A percentile compares a stretch with the other conserved stretches of the same genome.
Conservation (phyloP, 2,888 invertebrate species). For the Timema podura region DNA sequence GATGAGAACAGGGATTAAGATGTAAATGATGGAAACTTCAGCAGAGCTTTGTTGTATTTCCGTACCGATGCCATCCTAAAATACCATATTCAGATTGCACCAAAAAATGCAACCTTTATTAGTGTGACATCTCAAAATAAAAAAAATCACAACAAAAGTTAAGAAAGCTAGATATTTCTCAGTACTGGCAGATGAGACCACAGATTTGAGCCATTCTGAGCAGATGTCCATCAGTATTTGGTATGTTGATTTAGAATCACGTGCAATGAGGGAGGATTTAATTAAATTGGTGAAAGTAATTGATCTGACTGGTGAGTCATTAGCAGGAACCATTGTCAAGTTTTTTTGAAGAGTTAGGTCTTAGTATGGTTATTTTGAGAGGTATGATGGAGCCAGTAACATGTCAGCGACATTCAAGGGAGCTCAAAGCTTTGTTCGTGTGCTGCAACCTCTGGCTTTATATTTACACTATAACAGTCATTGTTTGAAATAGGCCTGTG, state of each 20-base stretch:
- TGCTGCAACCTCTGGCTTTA: no score
- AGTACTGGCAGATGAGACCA: conserved; percentile 6
- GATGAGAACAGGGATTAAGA: not conserved
- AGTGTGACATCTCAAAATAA: not conserved
- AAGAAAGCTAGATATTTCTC: not conserved
- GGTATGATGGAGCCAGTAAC: not conserved
- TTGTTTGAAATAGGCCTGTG: no score
- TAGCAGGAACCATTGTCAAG: not conserved
- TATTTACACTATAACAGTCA: no score
- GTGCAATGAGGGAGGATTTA: not conserved
- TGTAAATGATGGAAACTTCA: conserved; percentile 10
- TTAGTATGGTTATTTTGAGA: conserved; percentile 1
- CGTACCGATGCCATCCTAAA: not conserved
- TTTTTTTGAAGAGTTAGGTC: not conserved
- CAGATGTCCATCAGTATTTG: conserved; percentile 12
- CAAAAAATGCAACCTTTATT: conserved; percentile 3
- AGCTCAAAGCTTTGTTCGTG: not conserved
- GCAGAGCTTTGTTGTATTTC: conserved; percentile 1
- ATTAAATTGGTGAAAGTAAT: conserved; percentile 10
- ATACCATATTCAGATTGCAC: not conserved
- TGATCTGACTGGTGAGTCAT: not conserved
- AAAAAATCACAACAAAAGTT: not conserved
- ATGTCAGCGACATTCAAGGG: conserved; percentile 11
- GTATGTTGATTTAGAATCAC: conserved; percentile 10
- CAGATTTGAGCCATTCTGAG: conserved; percentile 2